Percentiles rank a stretch among this genome's conserved stretches.
Evolutionary conservation across 92 coral and sea anemone species (phyloP).

Genomic region (Porites lobata): DNA sequence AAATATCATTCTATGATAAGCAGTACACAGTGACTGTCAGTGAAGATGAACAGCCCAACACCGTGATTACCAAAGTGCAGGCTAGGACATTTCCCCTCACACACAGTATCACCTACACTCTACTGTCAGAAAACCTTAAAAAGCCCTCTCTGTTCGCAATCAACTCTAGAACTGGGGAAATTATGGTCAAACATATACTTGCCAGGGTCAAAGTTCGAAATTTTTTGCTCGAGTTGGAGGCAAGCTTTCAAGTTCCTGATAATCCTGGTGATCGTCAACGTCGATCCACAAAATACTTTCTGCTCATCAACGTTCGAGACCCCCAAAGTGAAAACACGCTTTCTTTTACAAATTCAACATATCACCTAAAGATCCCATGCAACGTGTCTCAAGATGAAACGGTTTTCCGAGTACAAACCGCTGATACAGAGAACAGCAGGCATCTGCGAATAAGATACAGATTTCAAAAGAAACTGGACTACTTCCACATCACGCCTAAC

Average conservation of each 20-base stretch:
- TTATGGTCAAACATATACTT: conserved; percentile 70
- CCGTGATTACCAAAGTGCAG: conserved; percentile 76
- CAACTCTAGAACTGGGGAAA: conserved; percentile 73
- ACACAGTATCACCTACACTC: conserved; percentile 69
- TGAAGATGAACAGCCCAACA: conserved; percentile 75
- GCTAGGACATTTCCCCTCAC: conserved; percentile 76
- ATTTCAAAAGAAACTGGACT: conserved; percentile 78
- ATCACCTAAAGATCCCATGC: conserved; percentile 85
- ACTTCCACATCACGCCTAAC: conserved; percentile 86
- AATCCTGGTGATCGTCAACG: conserved; percentile 40
- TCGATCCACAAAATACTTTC: conserved; percentile 78
- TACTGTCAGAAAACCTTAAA: conserved; percentile 87
- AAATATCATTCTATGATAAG: conserved; percentile 73
- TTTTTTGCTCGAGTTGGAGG: conserved; percentile 91
- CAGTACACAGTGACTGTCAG: conserved; percentile 83
- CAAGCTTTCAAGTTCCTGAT: conserved; percentile 68
- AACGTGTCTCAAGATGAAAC: conserved; percentile 82
- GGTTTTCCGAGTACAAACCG: conserved; percentile 80
- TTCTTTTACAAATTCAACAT: conserved; percentile 73
- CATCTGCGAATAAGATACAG: conserved; percentile 78
- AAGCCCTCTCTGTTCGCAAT: conserved; percentile 75
- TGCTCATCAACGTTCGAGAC: conserved; percentile 81
- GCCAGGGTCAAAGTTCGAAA: conserved; percentile 77
- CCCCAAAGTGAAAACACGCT: conserved; percentile 75
- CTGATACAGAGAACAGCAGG: conserved; percentile 66